Evolutionary conservation across 2,797 vertebrate genomes (phyloP), one percentile per base, ranked within the genome.

Genomic region (Lepilemur septentrionalis): DNA sequence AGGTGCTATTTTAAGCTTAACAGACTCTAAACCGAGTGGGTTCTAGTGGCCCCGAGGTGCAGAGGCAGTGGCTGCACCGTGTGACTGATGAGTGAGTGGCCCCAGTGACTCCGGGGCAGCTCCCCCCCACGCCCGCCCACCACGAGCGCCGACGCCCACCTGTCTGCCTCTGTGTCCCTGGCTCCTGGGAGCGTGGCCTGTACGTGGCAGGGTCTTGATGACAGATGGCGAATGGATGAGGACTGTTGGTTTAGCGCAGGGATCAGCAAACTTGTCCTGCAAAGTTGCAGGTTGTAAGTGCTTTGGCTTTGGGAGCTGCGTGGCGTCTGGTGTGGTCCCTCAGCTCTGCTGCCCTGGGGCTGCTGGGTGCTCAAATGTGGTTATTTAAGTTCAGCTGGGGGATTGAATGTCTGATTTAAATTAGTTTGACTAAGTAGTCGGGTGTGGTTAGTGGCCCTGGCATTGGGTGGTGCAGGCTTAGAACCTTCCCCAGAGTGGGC

Each of bases 1-100:
- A 94, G 82, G 89, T 87, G 78, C 89, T 70, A 63, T 73, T 96
- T 94, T 59, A 73, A 82, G 61, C 80, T 63, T 92, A 59, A 70
- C 79, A 50, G 73, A 61, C 95, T 88, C 69, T 61, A 67, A 82
- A 32, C 85, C 5, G 30, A 89, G 73, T 41, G 83, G 50, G 48
- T 84, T 89, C 76, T 63, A 18, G 67, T 78, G 11, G 91, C 41
- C 69, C 61, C 93, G 41, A 57, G 94, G 18, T 46, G 55, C 3
- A 3, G 55, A 9, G 8, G 50, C 50, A 52, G 50, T 17, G 17
- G 50, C 50, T 6, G 50, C 17, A 5, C 50, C 5, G 30, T 14
- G 5, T 38, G 38, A 38, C 38, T 38, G 38, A 38, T 38, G 38
- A 38, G 38, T 38, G 38, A 38, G 38, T 38, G 38, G 38, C 38